Conservation (phyloP, 1,140 invertebrate genomes). For the Drosophila nikananu region DNA sequence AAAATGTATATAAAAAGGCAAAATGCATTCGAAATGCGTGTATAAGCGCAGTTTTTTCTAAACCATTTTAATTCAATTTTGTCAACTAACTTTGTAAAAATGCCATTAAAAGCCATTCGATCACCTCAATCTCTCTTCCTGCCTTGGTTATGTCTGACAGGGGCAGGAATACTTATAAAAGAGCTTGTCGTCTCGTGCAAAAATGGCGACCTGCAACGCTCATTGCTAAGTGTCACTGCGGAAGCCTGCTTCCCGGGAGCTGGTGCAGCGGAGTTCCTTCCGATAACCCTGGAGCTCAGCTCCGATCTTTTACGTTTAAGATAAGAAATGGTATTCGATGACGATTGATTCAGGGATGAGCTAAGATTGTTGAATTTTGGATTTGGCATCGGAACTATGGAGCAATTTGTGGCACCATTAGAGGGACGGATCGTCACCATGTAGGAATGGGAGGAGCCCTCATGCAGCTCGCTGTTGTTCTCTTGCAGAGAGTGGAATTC, state of each 20-base stretch:
- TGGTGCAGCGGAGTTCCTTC: background rate
- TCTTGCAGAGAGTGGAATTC: constrained; percentile 6
- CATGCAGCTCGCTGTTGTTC: background rate
- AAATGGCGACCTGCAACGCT: background rate
- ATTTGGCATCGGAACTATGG: background rate
- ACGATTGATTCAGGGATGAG: no score
- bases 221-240: background rate
- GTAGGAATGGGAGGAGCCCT: constrained; percentile 13
- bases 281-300: background rate
- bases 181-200: background rate
- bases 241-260: background rate
- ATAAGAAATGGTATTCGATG: background rate
- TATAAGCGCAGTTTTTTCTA: background rate
- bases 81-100: background rate
- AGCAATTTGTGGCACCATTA: constrained; percentile 11
- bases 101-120: background rate
- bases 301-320: background rate
- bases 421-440: constrained; percentile 40
- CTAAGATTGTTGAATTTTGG: no score
- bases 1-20: no score
- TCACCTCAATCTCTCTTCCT: constrained; percentile 14
- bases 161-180: background rate
- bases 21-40: background rate
- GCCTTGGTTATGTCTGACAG: constrained; percentile 2
- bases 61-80: constrained; percentile 3